Evolutionary conservation across 2,888 invertebrate species (phyloP).

Genomic region (Eupithecia subumbrata): DNA sequence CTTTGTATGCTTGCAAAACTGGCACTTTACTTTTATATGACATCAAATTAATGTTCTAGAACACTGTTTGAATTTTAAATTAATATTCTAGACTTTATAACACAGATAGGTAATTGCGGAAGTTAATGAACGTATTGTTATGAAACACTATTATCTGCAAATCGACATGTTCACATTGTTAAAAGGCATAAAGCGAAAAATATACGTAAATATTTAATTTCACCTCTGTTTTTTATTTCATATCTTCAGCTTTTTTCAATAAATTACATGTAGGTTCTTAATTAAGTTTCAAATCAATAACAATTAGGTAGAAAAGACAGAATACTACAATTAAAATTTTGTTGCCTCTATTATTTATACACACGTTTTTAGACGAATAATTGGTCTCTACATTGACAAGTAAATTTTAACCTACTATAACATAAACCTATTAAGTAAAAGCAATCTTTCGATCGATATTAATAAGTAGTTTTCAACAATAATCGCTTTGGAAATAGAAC

Average conservation of each 20-base stretch:
- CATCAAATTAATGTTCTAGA: slow-evolving; percentile 58
- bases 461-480: not conserved
- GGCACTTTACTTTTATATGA: slow-evolving; percentile 63
- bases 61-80: slow-evolving; percentile 49
- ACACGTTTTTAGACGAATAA: not conserved
- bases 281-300: not conserved
- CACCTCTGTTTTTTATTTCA: slow-evolving; percentile 56
- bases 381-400: not conserved
- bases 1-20: slow-evolving; percentile 59
- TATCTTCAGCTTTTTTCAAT: not conserved
- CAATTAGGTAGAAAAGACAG: not conserved
- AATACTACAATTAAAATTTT: not conserved
- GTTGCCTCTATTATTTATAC: not conserved
- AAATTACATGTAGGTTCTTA: not conserved
- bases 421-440: not conserved
- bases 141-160: slow-evolving; percentile 64
- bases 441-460: not conserved
- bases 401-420: not conserved
- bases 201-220: slow-evolving; percentile 83
- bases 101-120: slow-evolving; percentile 45
- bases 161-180: slow-evolving; percentile 76
- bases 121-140: slow-evolving; percentile 53
- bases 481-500: not conserved
- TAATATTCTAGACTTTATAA: slow-evolving; percentile 56
- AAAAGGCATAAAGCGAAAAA: slow-evolving; percentile 78